Percentiles rank a stretch among this genome's conserved stretches.
These are phyloP conservation scores for Drosophila malerkotliana DNA, from an alignment of 1,140 invertebrate species.

Conservation along the genomic window DNA sequence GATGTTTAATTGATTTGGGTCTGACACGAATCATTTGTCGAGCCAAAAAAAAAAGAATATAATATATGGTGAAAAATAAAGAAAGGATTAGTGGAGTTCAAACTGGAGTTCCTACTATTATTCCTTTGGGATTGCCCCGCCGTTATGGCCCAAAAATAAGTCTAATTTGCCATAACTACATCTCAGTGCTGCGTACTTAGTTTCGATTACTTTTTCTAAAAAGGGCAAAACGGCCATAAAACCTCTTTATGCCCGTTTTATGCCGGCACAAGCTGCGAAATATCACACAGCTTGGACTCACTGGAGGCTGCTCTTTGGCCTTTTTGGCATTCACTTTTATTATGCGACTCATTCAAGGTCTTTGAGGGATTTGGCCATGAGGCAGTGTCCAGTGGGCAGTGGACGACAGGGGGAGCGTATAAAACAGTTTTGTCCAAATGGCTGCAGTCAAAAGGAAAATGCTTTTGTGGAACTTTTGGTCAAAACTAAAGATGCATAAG, in stretches of 20 bases:
- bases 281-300: conserved; percentile 38
- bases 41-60: conserved; percentile 5
- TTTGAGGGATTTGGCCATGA: background rate
- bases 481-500: conserved; percentile 49
- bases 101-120: background rate
- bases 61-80: background rate
- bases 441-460: conserved; percentile 39
- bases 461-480: conserved; percentile 31
- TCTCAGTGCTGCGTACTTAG: conserved; percentile 40
- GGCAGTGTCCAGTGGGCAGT: no score
- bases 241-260: conserved; percentile 39
- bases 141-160: conserved; percentile 16
- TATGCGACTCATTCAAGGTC: conserved; percentile 37
- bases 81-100: background rate
- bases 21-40: conserved; percentile 26
- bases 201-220: conserved; percentile 41
- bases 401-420: background rate
- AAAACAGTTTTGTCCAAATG: conserved; percentile 39
- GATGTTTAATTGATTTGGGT: conserved; percentile 47
- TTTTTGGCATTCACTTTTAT: conserved; percentile 42
- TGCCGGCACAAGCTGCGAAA: conserved; percentile 31
- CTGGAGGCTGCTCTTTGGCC: conserved; percentile 2
- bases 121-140: background rate
- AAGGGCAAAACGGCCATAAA: conserved; percentile 41
- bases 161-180: conserved; percentile 30